Base-by-base conservation (phyloP, 1,140 invertebrate species). In the Trichoplusia ni region DNA sequence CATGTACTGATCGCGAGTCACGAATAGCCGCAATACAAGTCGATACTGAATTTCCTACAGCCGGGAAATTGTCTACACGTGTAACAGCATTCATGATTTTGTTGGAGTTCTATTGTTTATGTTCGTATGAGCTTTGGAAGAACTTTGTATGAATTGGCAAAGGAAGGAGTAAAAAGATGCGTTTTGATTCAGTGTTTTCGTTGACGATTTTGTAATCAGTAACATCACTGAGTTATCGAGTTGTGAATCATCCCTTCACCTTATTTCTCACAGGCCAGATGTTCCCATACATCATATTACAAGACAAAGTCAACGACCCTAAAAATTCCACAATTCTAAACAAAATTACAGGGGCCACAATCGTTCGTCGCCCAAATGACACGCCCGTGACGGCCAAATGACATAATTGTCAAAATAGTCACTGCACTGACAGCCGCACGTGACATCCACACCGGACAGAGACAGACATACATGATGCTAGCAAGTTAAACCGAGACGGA, bases 381-480 rank as follows among this genome's bases (percentile, higher is more conserved):
- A 89, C 79, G 71, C 86, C 85, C 77, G 81, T 82, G 82, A 84
- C 84, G 85, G 75, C 75, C 86, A 88, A 90, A 90, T 90, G 85
- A 90, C 87, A 90, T 90, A 90, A 90, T 90, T 90, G 87, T 90
- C 87, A 82, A 89, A 90, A 89, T 88, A 85, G 84, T 87, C 79
- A 84, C 82, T 79, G 67, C 85, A 71, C 73, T 83, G 84, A 86
- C 81, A 81, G 54, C 71, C 79, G 86, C 86, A 90, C 87, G 87
- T 90, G 87, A 90, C 84, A 89, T 72, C 69, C 69, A 62, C 65
- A 67, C 16, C 8, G 40, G 76, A 82, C 18, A 67, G 78, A 80
- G 82, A 90, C 38, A 42, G 25, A 60, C 9, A 44, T 69, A 81
- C 46, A 35, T 4, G 8, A 13, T 35, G 9, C 14, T 13, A 4